Evolutionary conservation across 1,140 invertebrate genomes (phyloP).

Genomic region (Chionoecetes opilio): DNA sequence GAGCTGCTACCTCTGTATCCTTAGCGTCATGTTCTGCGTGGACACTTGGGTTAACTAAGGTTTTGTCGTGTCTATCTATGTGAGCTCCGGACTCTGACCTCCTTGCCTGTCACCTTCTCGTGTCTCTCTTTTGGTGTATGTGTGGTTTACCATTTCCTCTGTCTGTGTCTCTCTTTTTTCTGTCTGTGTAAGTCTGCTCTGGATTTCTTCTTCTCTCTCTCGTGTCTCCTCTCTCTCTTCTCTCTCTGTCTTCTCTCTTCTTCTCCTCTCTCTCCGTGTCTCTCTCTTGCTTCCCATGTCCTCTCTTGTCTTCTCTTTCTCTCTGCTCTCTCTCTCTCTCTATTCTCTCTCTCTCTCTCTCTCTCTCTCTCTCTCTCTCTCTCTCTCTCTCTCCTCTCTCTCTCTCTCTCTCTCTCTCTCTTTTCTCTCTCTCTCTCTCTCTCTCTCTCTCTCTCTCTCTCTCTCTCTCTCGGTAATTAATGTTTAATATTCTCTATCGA

Average conservation of each 20-base stretch:
- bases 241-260: neutral
- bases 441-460: neutral
- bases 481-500: neutral
- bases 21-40: too few relatives aligned
- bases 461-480: too few relatives aligned
- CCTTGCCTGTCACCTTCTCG: neutral
- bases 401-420: neutral
- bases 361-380: neutral
- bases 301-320: too few relatives aligned
- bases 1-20: too few relatives aligned
- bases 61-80: too few relatives aligned
- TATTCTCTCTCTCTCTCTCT: neutral
- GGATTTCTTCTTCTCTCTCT: neutral
- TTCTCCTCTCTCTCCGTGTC: constrained; percentile 22
- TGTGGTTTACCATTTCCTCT: neutral
- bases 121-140: neutral
- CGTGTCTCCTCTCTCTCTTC: neutral
- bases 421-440: neutral
- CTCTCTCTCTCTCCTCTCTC: neutral
- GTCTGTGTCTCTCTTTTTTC: neutral
- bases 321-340: neutral
- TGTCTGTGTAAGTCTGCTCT: too few relatives aligned
- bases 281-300: neutral
- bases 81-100: neutral
- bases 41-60: too few relatives aligned